A percentile compares a stretch with the other conserved stretches of the same genome.
Evolutionary conservation across 2,797 vertebrate genomes (phyloP).

Genomic region (Coregonus sp.): DNA sequence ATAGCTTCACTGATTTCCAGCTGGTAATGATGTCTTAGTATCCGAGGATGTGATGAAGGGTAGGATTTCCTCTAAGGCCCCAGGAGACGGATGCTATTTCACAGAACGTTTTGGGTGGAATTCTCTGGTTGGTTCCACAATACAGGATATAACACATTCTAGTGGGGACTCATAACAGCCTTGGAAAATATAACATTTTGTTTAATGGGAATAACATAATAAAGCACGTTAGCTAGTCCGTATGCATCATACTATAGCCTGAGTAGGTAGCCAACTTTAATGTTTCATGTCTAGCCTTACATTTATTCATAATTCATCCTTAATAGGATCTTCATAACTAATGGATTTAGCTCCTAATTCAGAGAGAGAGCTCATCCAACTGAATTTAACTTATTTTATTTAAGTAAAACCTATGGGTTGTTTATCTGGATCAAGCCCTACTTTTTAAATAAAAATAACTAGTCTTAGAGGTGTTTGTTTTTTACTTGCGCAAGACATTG

Average conservation of each 20-base stretch:
- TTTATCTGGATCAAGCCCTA: no score
- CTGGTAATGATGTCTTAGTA: background rate
- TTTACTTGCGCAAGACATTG: slow-evolving; percentile 32
- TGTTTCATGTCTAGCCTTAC: no score
- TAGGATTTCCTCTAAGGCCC: background rate
- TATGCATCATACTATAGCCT: background rate
- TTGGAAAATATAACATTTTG: background rate
- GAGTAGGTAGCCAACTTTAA: no score
- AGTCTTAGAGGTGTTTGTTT: background rate
- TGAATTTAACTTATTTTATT: no score
- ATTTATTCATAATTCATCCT: no score
- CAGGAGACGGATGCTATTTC: background rate
- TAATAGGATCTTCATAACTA: no score
- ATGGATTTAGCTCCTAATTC: no score
- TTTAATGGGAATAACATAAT: background rate
- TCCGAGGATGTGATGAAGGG: background rate
- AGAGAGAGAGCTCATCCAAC: no score
- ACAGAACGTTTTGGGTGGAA: background rate
- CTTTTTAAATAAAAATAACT: background rate
- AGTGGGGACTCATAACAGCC: background rate
- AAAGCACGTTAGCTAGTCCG: background rate
- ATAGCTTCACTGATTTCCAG: background rate
- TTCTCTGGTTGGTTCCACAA: background rate
- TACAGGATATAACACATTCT: background rate
- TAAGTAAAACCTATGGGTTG: no score